Percentiles rank a stretch among this genome's conserved stretches.
phyloP scores from a whole-genome alignment of 2,888 invertebrate genomes.

The Magallana nippona region DNA sequence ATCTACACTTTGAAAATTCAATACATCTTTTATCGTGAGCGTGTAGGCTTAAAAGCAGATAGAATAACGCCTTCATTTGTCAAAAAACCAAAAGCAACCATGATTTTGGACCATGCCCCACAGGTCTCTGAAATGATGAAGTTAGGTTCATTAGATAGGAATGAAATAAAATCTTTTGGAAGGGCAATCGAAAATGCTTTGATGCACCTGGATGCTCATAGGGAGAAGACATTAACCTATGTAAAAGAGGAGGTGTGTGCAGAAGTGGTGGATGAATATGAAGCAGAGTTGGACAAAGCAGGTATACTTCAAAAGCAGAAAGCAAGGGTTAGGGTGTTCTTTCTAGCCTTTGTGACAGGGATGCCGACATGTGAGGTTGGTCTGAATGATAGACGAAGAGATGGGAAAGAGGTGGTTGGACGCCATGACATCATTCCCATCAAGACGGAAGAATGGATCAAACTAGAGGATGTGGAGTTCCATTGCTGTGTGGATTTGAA shows the following conservation, averaged over 20 bases:
- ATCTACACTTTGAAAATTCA: slow-evolving; percentile 98
- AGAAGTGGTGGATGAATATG: slow-evolving; percentile 79
- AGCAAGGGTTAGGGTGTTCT: slow-evolving; percentile 96
- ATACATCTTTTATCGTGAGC: slow-evolving; percentile 98
- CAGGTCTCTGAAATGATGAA: slow-evolving; percentile 96
- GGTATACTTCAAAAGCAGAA: slow-evolving; percentile 85
- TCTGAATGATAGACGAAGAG: slow-evolving; percentile 97
- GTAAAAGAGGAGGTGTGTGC: slow-evolving; percentile 79
- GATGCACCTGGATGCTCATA: slow-evolving; percentile 74
- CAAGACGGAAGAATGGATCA: slow-evolving; percentile 98
- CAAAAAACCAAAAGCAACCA: slow-evolving; percentile 79
- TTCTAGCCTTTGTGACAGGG: slow-evolving; percentile 96
- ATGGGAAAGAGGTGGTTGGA: slow-evolving; percentile 99
- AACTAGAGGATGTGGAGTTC: slow-evolving; percentile 95
- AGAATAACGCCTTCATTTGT: slow-evolving; percentile 78
- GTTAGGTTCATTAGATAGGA: slow-evolving; percentile 92
- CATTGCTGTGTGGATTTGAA: slow-evolving; percentile 95
- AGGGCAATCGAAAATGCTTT: slow-evolving; percentile 94
- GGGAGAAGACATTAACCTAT: slow-evolving; percentile 78
- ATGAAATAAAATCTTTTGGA: slow-evolving; percentile 95
- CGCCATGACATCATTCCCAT: slow-evolving; percentile 98
- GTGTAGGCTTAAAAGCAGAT: slow-evolving; percentile 86
- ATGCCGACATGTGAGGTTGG: slow-evolving; percentile 97
- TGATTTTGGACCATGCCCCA: slow-evolving; percentile 94
- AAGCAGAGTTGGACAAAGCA: slow-evolving; percentile 75